A percentile compares a stretch with the other conserved stretches of the same genome.
phyloP scores from a whole-genome alignment of 1,140 invertebrate genomes.

The Scaptomyza graminum region DNA sequence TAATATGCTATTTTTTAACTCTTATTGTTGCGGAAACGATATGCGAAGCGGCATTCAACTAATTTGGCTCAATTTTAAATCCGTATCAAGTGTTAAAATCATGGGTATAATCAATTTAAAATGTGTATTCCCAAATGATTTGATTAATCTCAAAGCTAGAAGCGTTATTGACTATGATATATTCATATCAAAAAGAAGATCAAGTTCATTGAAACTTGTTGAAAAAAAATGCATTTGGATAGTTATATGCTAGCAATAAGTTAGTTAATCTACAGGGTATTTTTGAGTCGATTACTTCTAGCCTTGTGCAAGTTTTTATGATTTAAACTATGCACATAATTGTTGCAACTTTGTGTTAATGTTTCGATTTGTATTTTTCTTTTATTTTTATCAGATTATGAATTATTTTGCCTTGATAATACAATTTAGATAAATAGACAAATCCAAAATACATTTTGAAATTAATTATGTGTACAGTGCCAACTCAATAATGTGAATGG shows the following conservation, averaged over 20 bases:
- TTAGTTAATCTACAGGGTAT: not conserved
- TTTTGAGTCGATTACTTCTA: not conserved
- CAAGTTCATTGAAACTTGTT: not conserved
- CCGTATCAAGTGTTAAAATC: not conserved
- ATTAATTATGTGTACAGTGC: not conserved
- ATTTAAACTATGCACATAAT: not conserved
- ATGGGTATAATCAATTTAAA: not conserved
- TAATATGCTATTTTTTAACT: conserved; percentile 27
- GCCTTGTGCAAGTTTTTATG: not conserved
- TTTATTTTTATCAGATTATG: too few relatives aligned
- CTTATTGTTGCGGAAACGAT: conserved; percentile 71
- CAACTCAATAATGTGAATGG: too few relatives aligned
- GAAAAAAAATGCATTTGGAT: too few relatives aligned
- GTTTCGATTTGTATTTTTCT: not conserved
- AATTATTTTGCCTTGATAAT: conserved; percentile 17
- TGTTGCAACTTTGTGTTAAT: conserved; percentile 12
- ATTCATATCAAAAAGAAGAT: not conserved
- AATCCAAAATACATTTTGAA: not conserved
- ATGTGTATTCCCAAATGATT: not conserved
- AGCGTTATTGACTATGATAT: not conserved
- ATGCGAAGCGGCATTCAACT: conserved; percentile 36
- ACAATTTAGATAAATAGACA: not conserved
- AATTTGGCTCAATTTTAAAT: conserved; percentile 11
- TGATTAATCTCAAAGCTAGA: not conserved
- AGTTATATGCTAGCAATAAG: not conserved